phyloP scores from a whole-genome alignment of 2,113 vertebrate genomes.

The Scolopax mira region DNA sequence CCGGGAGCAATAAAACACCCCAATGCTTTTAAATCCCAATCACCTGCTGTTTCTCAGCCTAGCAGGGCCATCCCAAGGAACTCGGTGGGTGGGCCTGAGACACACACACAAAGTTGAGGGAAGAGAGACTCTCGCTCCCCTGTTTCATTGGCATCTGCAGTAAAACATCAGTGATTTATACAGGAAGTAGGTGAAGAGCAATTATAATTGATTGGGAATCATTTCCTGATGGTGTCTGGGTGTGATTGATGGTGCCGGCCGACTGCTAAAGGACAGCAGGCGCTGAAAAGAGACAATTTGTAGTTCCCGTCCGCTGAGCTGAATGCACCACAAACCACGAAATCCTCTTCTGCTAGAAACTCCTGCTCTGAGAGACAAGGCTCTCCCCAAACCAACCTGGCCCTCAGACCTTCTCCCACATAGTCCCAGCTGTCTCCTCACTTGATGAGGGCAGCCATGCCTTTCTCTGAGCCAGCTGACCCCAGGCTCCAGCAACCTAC shows the following conservation, averaged over 20 bases:
- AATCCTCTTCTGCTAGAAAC: neutral
- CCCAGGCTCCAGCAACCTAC: neutral
- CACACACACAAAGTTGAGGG: conserved; percentile 7
- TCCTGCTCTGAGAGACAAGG: neutral
- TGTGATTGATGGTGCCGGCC: conserved; percentile 58
- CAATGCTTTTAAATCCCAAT: neutral
- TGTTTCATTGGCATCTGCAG: conserved; percentile 40
- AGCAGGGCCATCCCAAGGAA: neutral
- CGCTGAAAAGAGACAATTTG: neutral
- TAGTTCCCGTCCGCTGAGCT: neutral
- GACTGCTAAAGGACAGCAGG: conserved; percentile 39
- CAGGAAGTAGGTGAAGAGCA: conserved; percentile 68
- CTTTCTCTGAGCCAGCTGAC: neutral
- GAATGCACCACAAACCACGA: neutral
- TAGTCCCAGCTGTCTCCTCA: neutral
- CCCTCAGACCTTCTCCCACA: neutral
- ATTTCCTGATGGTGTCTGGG: conserved; percentile 65
- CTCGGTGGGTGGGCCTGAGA: neutral
- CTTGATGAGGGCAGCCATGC: neutral
- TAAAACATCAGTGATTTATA: conserved; percentile 60
- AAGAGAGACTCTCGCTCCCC: neutral
- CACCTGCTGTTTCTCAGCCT: neutral
- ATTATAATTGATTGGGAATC: conserved; percentile 74
- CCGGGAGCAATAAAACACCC: neutral
- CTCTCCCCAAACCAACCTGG: neutral